These are phyloP conservation scores for Leptestheria dahalacensis DNA, from an alignment of 1,140 invertebrate genomes.

Conservation along the genomic window DNA sequence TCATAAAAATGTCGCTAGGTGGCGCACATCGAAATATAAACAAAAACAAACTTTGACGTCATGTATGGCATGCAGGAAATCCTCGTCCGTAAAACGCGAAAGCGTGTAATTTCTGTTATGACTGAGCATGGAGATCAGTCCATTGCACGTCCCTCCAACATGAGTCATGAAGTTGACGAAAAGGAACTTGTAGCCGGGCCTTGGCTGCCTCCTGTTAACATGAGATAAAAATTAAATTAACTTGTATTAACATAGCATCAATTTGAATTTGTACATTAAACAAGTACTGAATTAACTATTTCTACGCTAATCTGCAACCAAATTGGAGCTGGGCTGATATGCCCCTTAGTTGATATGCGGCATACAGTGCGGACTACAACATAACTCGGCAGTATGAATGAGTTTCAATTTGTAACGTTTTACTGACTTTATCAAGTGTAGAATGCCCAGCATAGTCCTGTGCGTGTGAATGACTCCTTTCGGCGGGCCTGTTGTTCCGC, in stretches of 20 bases:
- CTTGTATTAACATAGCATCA: too few relatives aligned
- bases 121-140: neutral
- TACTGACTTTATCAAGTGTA: conserved; percentile 2
- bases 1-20: too few relatives aligned
- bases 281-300: too few relatives aligned
- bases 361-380: too few relatives aligned
- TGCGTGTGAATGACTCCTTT: conserved; percentile 24
- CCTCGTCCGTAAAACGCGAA: neutral
- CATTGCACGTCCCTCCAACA: neutral
- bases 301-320: too few relatives aligned
- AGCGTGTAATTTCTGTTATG: neutral
- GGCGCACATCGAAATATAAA: too few relatives aligned
- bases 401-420: too few relatives aligned
- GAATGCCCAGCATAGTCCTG: neutral
- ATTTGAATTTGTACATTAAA: too few relatives aligned
- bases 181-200: neutral
- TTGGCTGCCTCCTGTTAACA: neutral
- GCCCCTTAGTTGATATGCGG: too few relatives aligned
- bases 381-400: too few relatives aligned
- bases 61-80: neutral
- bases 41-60: neutral
- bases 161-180: conserved; percentile 6
- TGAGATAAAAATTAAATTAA: neutral
- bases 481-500: conserved; percentile 18
- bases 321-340: too few relatives aligned